Percentiles rank a stretch among this genome's conserved stretches.
Evolutionary conservation across 2,113 vertebrate species (phyloP).

Genomic region (Campylorhamphus procurvoides): DNA sequence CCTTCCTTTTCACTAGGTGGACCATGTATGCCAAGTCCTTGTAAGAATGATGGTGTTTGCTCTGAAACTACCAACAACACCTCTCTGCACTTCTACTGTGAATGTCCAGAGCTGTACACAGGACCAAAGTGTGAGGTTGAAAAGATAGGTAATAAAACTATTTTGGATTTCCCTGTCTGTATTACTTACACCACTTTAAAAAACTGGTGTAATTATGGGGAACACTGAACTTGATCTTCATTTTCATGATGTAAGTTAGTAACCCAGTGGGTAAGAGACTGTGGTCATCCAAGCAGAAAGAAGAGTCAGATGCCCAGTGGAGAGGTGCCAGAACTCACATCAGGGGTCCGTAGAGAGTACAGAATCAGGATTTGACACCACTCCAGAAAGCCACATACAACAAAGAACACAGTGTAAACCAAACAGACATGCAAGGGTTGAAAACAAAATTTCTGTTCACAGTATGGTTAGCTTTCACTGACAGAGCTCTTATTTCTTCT

Average conservation of each 20-base stretch:
- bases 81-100: not conserved
- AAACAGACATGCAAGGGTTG: not conserved
- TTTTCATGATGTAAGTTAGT: not conserved
- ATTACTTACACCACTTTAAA: not conserved
- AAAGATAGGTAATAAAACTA: constrained; percentile 26
- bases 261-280: not conserved
- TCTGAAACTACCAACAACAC: not conserved
- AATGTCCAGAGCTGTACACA: constrained; percentile 44
- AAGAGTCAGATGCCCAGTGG: not conserved
- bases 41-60: constrained; percentile 65
- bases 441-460: not conserved
- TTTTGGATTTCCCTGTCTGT: not conserved
- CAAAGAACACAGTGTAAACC: not conserved
- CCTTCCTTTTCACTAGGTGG: constrained; percentile 20
- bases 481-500: not conserved
- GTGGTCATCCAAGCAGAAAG: not conserved
- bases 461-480: not conserved
- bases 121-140: constrained; percentile 19
- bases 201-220: not conserved
- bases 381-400: not conserved
- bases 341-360: not conserved
- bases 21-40: constrained; percentile 65
- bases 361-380: not conserved
- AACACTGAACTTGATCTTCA: not conserved
- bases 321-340: not conserved